Evolutionary conservation across 1,140 invertebrate species (phyloP).

Genomic region (Neodiprion fabricii): DNA sequence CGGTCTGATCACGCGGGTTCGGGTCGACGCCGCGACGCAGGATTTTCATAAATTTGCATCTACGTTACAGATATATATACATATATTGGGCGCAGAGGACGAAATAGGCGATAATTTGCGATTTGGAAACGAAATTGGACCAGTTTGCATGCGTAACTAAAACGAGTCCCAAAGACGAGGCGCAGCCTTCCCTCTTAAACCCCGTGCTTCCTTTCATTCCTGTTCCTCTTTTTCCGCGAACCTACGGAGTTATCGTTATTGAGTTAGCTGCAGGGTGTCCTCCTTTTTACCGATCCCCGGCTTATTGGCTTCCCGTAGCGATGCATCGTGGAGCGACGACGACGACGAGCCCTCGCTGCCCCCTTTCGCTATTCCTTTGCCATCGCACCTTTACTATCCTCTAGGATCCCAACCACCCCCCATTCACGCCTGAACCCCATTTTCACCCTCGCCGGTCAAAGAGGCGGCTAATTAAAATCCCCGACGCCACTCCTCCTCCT

Average conservation of each 20-base stretch:
- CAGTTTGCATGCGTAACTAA: not conserved
- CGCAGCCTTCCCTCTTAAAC: not conserved
- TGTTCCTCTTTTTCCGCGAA: not conserved
- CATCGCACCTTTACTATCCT: no score
- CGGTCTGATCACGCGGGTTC: not conserved
- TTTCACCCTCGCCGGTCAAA: not conserved
- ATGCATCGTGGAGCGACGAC: not conserved
- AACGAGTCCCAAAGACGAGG: not conserved
- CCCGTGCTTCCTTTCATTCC: not conserved
- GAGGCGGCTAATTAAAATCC: conserved; percentile 10
- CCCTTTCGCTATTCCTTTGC: not conserved
- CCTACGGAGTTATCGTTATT: not conserved
- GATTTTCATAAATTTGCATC: no score
- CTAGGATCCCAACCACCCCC: not conserved
- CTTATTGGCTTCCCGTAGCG: not conserved
- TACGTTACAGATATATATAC: no score
- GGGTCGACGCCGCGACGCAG: not conserved
- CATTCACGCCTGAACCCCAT: not conserved
- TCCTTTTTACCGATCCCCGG: not conserved
- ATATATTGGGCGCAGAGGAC: no score
- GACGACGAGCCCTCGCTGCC: not conserved
- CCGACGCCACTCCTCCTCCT: not conserved
- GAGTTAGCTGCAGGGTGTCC: not conserved
- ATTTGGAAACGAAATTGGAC: no score
- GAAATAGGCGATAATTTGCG: no score